These are phyloP conservation scores for Mesocricetus auratus DNA, from an alignment of 2,113 vertebrate species.

Conservation along the genomic window DNA sequence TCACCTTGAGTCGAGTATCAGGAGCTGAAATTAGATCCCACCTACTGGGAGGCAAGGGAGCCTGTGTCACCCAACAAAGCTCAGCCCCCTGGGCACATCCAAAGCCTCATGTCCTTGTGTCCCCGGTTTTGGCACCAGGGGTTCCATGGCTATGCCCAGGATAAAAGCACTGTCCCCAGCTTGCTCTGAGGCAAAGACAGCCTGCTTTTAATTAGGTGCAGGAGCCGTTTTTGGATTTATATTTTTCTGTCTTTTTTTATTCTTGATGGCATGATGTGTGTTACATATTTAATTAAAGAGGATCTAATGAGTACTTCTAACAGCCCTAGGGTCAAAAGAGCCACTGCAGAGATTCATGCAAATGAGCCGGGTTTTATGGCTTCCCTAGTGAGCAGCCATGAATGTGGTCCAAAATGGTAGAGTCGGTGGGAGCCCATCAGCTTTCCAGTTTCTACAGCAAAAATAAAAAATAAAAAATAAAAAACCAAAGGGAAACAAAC, in stretches of 20 bases:
- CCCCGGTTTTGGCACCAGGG: constrained; percentile 69
- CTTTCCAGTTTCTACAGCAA: constrained; percentile 34
- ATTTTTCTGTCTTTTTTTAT: constrained; percentile 67
- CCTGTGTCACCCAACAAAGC: constrained; percentile 75
- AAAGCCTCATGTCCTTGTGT: constrained; percentile 60
- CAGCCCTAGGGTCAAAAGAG: constrained; percentile 79
- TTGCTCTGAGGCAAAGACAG: constrained; percentile 67
- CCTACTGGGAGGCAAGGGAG: constrained; percentile 64
- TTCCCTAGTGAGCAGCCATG: constrained; percentile 59
- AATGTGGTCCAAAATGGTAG: constrained; percentile 75
- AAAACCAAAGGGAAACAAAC: constrained; percentile 37
- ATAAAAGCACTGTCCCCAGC: constrained; percentile 70
- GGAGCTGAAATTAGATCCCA: constrained; percentile 78
- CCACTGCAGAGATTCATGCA: constrained; percentile 78
- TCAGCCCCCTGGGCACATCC: constrained; percentile 42
- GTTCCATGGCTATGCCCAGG: background rate
- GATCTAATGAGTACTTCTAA: constrained; percentile 83
- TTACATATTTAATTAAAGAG: constrained; percentile 85
- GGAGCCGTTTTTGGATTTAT: constrained; percentile 75
- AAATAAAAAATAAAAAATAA: background rate
- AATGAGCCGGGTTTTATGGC: constrained; percentile 72
- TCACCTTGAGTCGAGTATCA: constrained; percentile 70
- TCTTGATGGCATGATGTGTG: constrained; percentile 78
- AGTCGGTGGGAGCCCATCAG: constrained; percentile 57
- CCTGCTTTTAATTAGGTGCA: constrained; percentile 82